These are phyloP conservation scores for Piprites chloris DNA, from an alignment of 2,113 vertebrate species.

Conservation along the genomic window DNA sequence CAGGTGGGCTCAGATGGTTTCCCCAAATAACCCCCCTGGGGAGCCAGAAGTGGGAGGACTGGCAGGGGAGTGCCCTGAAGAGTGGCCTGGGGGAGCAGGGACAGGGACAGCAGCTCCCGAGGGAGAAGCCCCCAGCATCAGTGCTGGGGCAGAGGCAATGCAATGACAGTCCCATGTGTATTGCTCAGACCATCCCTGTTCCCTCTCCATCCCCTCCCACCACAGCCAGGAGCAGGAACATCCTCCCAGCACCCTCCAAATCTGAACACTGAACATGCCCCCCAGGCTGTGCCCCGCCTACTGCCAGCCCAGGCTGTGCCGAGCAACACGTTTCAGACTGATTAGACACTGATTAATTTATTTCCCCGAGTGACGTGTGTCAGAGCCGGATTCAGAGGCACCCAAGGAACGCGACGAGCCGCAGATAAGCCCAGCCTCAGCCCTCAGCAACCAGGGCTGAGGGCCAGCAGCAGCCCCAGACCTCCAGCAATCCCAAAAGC, in stretches of 20 bases:
- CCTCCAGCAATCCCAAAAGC: not conserved
- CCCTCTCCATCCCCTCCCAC: not conserved
- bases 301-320: not conserved
- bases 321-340: not conserved
- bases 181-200: fast-evolving
- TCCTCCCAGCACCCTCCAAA: not conserved
- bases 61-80: not conserved
- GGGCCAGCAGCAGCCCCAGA: not conserved
- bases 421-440: not conserved
- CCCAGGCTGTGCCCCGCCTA: not conserved
- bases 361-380: not conserved
- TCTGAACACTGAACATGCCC: not conserved
- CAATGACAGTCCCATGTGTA: fast-evolving
- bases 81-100: not conserved
- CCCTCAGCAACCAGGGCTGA: not conserved
- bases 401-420: not conserved
- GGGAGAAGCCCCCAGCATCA: not conserved
- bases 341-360: not conserved
- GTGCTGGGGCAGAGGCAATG: fast-evolving
- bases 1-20: not conserved
- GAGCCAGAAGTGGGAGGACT: not conserved
- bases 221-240: not conserved
- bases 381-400: not conserved
- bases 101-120: not conserved
- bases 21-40: not conserved